A percentile compares a stretch with the other conserved stretches of the same genome.
Evolutionary conservation across 2,888 invertebrate species (phyloP).

Genomic region (Tiliacea citrago): DNA sequence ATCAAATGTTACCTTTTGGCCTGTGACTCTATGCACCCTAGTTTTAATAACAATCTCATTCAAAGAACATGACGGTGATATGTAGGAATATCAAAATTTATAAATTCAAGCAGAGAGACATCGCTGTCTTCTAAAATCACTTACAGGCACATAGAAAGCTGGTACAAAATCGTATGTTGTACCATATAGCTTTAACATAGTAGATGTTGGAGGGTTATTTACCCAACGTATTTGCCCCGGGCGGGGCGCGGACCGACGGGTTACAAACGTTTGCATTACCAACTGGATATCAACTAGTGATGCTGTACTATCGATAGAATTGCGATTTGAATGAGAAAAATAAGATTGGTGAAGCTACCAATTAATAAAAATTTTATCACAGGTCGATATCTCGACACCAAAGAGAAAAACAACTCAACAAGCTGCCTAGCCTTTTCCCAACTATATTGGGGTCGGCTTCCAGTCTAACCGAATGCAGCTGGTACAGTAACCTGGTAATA

Average conservation of each 20-base stretch:
- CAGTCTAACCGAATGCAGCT: no score
- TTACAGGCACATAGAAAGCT: slow-evolving; percentile 37
- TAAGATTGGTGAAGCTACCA: no score
- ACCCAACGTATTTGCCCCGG: slow-evolving; percentile 82
- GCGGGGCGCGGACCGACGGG: slow-evolving; percentile 82
- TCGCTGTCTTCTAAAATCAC: slow-evolving; percentile 38
- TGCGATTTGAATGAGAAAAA: not conserved
- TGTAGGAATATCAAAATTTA: not conserved
- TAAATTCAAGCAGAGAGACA: not conserved
- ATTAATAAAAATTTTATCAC: no score
- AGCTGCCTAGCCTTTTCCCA: no score
- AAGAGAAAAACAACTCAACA: no score
- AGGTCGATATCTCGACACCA: no score
- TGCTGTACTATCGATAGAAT: slow-evolving; percentile 37
- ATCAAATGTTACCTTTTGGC: no score
- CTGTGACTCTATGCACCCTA: no score
- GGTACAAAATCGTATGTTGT: slow-evolving; percentile 56
- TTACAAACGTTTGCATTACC: slow-evolving; percentile 88
- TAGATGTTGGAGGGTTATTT: slow-evolving; percentile 77
- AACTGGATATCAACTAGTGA: slow-evolving; percentile 85
- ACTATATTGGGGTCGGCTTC: no score
- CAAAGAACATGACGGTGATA: no score
- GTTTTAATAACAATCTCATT: not conserved
- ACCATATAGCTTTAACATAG: slow-evolving; percentile 51
- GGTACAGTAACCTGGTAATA: no score